Base-by-base conservation (phyloP, 2,888 invertebrate species). In the Acanthosepion pharaonis region DNA sequence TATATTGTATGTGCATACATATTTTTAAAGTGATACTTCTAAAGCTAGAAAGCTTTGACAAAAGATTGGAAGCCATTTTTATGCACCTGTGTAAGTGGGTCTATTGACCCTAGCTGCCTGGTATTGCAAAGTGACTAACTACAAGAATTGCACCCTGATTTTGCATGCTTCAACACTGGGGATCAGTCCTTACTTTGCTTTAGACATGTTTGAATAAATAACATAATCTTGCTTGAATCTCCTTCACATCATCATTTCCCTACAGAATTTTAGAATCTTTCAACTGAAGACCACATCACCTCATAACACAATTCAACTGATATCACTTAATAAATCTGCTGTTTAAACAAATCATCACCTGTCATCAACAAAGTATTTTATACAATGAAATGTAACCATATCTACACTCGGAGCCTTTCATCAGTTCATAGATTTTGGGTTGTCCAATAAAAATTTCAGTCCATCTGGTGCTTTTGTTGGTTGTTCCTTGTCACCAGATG, bases 71-170 rank as follows among this genome's bases (percentile, higher is more conserved):
- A 78, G n/a, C 78, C 78, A 33, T 78, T n/a, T n/a, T 78, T 78
- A 78, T 78, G 78, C 78, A 78, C 78, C 78, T 78, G n/a, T 78
- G n/a, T 64, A 33, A n/a, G 33, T 78, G 78, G 78, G 28, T 78
- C 78, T 78, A 28, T 78, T 78, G 78, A 78, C 78, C 78, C 78
- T 78, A 78, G 78, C 78, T 78, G 78, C 78, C 78, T 78, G 78
- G n/a, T 78, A n/a, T 78, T 78, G n/a, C 78, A 78, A 78, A 78
- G 78, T 78, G 78, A 78, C n/a, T 78, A 78, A 78, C 78, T 78
- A 28, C 78, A 78, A 78, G 78, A 78, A 78, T n/a, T 78, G 78
- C 9, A 78, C 78, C 78, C 78, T 78, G 78, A 33, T 78, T 78
- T 78, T 33, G 78, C 78, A 78, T n/a, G 11, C 33, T 33, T 78